A percentile compares a stretch with the other conserved stretches of the same genome.
Evolutionary conservation across 1,140 invertebrate species (phyloP).

Genomic region (Psix sp.): DNA sequence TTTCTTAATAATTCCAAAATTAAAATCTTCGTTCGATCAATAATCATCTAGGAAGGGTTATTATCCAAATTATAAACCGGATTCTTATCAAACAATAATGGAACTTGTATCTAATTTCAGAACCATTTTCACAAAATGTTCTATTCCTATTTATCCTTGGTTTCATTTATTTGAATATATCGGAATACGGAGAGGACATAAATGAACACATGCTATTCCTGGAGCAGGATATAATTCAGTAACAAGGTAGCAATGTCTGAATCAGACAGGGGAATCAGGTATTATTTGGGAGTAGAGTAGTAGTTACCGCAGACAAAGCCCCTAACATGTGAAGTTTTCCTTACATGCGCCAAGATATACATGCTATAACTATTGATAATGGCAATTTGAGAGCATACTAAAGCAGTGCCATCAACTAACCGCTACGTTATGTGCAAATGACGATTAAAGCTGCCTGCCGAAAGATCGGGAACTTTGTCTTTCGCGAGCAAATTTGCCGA

Average conservation of each 20-base stretch:
- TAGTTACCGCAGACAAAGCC: slow-evolving; percentile 28
- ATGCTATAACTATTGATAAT: slow-evolving; percentile 54
- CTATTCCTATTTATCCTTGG: no score
- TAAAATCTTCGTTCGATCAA: no score
- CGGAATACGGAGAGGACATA: no score
- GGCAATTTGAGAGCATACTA: slow-evolving; percentile 39
- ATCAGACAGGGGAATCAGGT: slow-evolving; percentile 14
- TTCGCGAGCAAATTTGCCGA: slow-evolving; percentile 53
- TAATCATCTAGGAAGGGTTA: no score
- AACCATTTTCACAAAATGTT: no score
- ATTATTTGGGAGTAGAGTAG: slow-evolving; percentile 18
- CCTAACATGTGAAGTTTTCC: slow-evolving; percentile 15
- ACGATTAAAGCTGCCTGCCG: slow-evolving; percentile 54
- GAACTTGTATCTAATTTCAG: no score
- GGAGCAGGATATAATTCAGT: slow-evolving; percentile 4
- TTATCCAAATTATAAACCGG: no score
- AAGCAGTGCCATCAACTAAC: slow-evolving; percentile 46
- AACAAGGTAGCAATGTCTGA: slow-evolving; percentile 9
- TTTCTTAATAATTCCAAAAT: no score
- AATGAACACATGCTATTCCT: slow-evolving; percentile 8
- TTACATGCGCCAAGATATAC: slow-evolving; percentile 32
- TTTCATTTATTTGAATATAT: no score
- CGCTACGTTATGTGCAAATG: slow-evolving; percentile 49
- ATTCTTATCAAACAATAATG: no score
- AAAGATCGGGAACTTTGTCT: slow-evolving; percentile 45